A percentile compares a stretch with the other conserved stretches of the same genome.
phyloP scores from a whole-genome alignment of 2,888 invertebrate genomes.

The Orthosia incerta region DNA sequence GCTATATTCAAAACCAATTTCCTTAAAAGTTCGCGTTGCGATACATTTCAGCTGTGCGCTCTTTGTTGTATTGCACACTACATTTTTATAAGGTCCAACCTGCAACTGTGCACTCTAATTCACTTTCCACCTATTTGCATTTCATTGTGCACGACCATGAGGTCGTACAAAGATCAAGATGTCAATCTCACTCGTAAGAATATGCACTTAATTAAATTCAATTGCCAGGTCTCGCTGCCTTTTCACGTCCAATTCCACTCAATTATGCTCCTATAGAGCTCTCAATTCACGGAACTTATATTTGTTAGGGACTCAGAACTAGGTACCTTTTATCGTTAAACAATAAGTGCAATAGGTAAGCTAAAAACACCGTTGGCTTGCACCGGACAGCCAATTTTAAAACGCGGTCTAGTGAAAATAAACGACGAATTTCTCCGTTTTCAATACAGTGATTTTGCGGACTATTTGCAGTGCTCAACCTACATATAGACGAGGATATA shows the following conservation, averaged over 20 bases:
- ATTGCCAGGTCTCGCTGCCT: constrained; percentile 41
- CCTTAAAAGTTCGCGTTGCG: not conserved
- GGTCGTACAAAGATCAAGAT: constrained; percentile 1
- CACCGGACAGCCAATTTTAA: constrained; percentile 18
- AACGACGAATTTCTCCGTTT: not conserved
- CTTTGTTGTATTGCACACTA: not conserved
- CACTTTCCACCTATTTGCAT: not conserved
- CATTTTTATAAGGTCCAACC: not conserved
- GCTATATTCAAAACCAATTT: not conserved
- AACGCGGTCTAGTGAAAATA: not conserved
- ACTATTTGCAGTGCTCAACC: constrained; percentile 13
- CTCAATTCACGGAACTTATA: constrained; percentile 36
- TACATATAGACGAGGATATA: too few relatives aligned
- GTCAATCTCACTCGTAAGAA: constrained; percentile 31
- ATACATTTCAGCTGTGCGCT: not conserved
- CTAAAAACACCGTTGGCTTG: not conserved
- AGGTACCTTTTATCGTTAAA: not conserved
- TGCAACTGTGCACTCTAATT: not conserved
- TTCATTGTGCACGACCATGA: not conserved
- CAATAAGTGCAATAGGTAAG: too few relatives aligned
- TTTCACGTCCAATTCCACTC: constrained; percentile 47
- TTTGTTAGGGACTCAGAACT: constrained; percentile 3
- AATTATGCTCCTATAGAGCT: constrained; percentile 31
- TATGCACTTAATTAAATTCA: constrained; percentile 44
- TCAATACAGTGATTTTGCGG: constrained; percentile 7